Conservation (phyloP, 2,797 vertebrate genomes). For the Tokudaia tokunoshimensis region DNA sequence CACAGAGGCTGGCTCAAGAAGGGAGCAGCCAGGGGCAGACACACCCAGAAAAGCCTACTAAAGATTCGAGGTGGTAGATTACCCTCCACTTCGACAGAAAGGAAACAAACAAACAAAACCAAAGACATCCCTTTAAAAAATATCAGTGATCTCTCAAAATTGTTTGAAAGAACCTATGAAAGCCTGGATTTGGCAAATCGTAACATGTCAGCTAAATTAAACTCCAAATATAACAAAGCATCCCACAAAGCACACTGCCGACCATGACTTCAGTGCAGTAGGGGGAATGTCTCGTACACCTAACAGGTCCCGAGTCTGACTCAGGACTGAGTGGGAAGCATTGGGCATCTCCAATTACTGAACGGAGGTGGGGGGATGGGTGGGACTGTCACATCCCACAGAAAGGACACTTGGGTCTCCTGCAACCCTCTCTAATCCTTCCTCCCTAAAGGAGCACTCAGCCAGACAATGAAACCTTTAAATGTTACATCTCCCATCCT, state of each 20-base stretch:
- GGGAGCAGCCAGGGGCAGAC: no score
- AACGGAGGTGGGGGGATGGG: slow-evolving; percentile 53
- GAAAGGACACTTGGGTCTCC: slow-evolving; percentile 83
- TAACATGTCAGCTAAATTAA: slow-evolving; percentile 32
- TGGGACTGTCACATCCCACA: slow-evolving; percentile 6
- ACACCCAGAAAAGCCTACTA: neutral
- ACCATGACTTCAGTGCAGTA: neutral
- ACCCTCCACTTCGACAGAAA: neutral
- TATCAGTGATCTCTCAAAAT: neutral
- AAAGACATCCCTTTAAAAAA: slow-evolving; percentile 12
- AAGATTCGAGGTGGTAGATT: neutral
- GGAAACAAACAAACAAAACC: neutral
- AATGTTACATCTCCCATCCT: slow-evolving; percentile 96
- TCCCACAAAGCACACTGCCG: neutral
- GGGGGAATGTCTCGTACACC: neutral
- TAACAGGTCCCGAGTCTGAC: slow-evolving; percentile 22
- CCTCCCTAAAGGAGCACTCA: slow-evolving; percentile 95
- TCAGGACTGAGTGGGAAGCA: slow-evolving; percentile 22
- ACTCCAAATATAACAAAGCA: slow-evolving; percentile 2
- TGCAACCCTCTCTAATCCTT: slow-evolving; percentile 91
- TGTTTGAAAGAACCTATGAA: slow-evolving; percentile 44
- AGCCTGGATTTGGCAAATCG: slow-evolving; percentile 21
- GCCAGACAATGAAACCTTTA: slow-evolving; percentile 97
- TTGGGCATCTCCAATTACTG: slow-evolving; percentile 69
- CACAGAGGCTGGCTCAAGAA: neutral